Evolutionary conservation across 1,140 invertebrate species (phyloP).

Genomic region (Zaprionus kolodkinae): DNA sequence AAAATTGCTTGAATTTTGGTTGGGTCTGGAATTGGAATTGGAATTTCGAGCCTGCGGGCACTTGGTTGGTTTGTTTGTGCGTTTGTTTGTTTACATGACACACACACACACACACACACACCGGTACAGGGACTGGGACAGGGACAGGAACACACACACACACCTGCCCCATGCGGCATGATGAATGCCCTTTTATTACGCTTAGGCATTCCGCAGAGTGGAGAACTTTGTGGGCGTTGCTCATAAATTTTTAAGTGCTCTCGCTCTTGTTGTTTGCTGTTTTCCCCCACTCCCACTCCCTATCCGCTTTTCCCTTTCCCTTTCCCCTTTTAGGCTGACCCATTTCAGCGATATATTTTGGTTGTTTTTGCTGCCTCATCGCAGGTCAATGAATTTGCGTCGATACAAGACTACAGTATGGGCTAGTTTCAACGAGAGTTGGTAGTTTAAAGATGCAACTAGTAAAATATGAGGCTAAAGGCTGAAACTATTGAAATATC

Average conservation of each 20-base stretch:
- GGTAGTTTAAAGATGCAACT: background rate
- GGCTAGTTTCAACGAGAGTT: background rate
- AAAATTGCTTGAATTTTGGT: conserved; percentile 7
- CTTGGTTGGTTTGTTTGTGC: conserved; percentile 17
- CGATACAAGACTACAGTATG: background rate
- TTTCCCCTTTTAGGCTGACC: background rate
- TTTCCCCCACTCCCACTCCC: background rate
- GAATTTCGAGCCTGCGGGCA: conserved; percentile 21
- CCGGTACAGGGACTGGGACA: conserved; percentile 4
- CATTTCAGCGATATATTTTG: background rate
- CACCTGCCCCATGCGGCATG: conserved; percentile 50
- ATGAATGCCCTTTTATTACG: conserved; percentile 66
- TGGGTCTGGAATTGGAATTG: conserved; percentile 25
- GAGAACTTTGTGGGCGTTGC: conserved; percentile 47
- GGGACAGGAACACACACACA: conserved; percentile 19
- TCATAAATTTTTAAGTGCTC: conserved; percentile 73
- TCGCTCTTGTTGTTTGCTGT: background rate
- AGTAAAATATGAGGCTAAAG: too few species aligned
- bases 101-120: conserved; percentile 10
- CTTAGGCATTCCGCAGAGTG: conserved; percentile 21
- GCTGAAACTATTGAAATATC: too few species aligned
- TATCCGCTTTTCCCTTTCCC: too few species aligned
- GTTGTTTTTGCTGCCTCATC: conserved; percentile 17
- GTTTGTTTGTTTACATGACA: conserved; percentile 21
- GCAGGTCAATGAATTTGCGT: conserved; percentile 16